Evolutionary conservation across 2,888 invertebrate species (phyloP), one percentile per base, ranked within the genome.

Genomic region (Drosophila siamana): DNA sequence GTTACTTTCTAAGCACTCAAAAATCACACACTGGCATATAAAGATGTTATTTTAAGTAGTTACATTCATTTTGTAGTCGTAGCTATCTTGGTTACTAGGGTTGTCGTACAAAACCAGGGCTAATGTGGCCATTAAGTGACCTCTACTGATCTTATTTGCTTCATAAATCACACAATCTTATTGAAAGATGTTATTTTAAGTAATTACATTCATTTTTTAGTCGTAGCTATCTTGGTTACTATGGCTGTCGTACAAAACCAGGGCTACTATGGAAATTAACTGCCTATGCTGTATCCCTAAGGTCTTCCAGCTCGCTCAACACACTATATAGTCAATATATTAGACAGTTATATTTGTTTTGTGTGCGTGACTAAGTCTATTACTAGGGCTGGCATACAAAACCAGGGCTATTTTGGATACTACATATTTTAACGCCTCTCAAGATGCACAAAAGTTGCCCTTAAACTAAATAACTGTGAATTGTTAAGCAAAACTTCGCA

Each of bases 21-120:
- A 44, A 44, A 2, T 26, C n/a, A n/a, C 16, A 5, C 8, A 11
- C 0, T 2, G 9, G 3, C 1, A 11, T 19, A 22, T 13, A 9
- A 3, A 30, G 11, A 0, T 30, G 30, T 11, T 9, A 30, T 0
- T 7, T 11, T 9, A 2, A 1, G 11, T 4, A 30, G 2, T 30
- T 11, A 30, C 0, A 0, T 11, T 30, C 1, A 11, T 11, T 2
- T 2, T 2, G 3, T 11, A 11, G 11, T 9, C 30, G 7, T 19
- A 16, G 22, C 41, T 41, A 11, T 2, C 9, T 11, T 30, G 6
- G 9, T 13, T 7, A 13, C 2, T n/a, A n/a, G 11, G 44, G 4
- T 4, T 48, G 7, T 6, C 48, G 4, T 48, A 33, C 19, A 33
- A 48, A 48, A 50, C 36, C 50, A 50, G 50, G 50, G 50, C 33